Evolutionary conservation across 2,113 vertebrate species (phyloP).

Genomic region (Perca fluviatilis): DNA sequence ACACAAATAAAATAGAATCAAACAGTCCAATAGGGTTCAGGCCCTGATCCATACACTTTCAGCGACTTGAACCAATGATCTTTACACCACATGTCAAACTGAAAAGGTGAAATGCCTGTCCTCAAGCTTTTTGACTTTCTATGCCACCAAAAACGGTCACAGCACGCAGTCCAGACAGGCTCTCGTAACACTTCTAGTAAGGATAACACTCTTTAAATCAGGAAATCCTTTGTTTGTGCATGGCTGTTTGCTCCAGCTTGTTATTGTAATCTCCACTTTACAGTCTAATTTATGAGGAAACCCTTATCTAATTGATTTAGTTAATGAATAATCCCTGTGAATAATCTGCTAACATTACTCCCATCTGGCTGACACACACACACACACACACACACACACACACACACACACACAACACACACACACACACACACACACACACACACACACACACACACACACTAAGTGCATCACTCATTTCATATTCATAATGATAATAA

Average conservation of each 20-base stretch:
- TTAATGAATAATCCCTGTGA: conserved; percentile 50
- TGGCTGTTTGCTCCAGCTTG: conserved; percentile 24
- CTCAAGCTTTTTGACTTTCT: neutral
- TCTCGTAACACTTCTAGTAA: neutral
- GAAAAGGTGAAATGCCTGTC: no score
- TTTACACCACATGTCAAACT: neutral
- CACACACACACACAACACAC: neutral
- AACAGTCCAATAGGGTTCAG: neutral
- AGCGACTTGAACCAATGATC: neutral
- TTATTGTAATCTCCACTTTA: conserved; percentile 53
- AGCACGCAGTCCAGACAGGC: neutral
- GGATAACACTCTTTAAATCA: neutral
- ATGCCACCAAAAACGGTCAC: neutral
- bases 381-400: conserved; percentile 23
- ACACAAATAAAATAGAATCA: neutral
- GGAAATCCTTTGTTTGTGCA: conserved; percentile 9
- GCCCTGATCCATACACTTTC: neutral
- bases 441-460: conserved; percentile 20
- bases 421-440: neutral
- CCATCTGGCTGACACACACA: conserved; percentile 40
- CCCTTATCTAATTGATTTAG: conserved; percentile 61
- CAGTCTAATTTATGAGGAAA: conserved; percentile 50
- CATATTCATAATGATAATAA: conserved; percentile 59
- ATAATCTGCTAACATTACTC: conserved; percentile 44
- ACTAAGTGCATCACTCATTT: conserved; percentile 54